Evolutionary conservation across 2,797 vertebrate species (phyloP).

Genomic region (Florisuga fusca): DNA sequence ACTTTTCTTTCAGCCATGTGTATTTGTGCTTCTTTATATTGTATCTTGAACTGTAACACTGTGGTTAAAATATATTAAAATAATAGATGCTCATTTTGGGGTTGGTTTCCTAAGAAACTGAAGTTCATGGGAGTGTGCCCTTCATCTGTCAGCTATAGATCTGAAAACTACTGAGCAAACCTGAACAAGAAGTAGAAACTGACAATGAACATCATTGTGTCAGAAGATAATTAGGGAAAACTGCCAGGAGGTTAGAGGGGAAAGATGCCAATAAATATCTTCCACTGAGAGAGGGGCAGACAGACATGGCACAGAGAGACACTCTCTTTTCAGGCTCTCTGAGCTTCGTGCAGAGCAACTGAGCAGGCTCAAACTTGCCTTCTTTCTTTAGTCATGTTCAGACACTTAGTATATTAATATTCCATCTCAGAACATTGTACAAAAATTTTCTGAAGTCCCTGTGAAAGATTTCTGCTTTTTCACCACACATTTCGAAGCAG

Average conservation of each 20-base stretch:
- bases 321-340: background rate
- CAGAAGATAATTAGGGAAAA: background rate
- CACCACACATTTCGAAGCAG: background rate
- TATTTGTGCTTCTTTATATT: background rate
- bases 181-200: background rate
- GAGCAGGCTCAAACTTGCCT: background rate
- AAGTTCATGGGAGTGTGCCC: background rate
- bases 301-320: accelerated
- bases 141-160: background rate
- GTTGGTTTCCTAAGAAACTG: slow-evolving; percentile 38
- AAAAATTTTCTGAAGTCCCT: background rate
- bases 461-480: background rate
- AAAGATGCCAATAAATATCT: background rate
- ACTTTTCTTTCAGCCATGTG: background rate
- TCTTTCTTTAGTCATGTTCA: background rate
- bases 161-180: background rate
- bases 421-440: background rate
- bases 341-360: background rate
- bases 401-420: background rate
- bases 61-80: background rate
- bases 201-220: background rate
- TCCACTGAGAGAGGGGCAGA: background rate
- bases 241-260: background rate
- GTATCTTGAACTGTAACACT: background rate
- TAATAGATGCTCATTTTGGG: background rate